A percentile compares a stretch with the other conserved stretches of the same genome.
These are phyloP conservation scores for Pseudomyrmex flavicornis DNA, from an alignment of 1,140 invertebrate genomes.

Conservation along the genomic window DNA sequence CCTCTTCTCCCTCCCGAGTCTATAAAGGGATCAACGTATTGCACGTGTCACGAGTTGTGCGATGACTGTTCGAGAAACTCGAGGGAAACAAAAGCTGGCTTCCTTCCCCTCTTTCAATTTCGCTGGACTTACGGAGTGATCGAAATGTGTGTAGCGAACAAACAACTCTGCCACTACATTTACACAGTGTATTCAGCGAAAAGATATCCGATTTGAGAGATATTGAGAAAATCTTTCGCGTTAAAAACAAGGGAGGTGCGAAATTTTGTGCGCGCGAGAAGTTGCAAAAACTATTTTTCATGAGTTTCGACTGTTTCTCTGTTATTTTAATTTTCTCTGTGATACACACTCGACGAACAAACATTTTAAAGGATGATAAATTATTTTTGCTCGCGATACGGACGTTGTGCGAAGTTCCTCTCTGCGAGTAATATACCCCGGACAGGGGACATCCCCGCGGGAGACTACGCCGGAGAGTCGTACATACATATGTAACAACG, in stretches of 20 bases:
- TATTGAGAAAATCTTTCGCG: neutral
- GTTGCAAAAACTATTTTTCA: neutral
- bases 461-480: constrained; percentile 16
- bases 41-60: constrained; percentile 18
- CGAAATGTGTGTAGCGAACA: neutral
- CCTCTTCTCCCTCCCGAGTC: neutral
- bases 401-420: neutral
- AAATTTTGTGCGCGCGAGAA: neutral
- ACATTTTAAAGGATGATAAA: constrained; percentile 45
- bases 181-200: too few relatives aligned
- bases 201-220: constrained; percentile 4
- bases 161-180: too few relatives aligned
- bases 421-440: constrained; percentile 35
- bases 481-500: constrained; percentile 63
- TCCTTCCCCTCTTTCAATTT: neutral
- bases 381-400: constrained; percentile 22
- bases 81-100: constrained; percentile 11
- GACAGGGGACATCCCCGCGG: constrained; percentile 4
- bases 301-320: neutral
- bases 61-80: constrained; percentile 40
- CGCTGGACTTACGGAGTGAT: neutral
- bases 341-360: neutral
- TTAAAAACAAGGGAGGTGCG: neutral
- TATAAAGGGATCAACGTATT: constrained; percentile 48
- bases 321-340: neutral